Evolutionary conservation across 2,113 vertebrate species (phyloP), one percentile per base, ranked within the genome.

Genomic region (Laterallus jamaicensis): DNA sequence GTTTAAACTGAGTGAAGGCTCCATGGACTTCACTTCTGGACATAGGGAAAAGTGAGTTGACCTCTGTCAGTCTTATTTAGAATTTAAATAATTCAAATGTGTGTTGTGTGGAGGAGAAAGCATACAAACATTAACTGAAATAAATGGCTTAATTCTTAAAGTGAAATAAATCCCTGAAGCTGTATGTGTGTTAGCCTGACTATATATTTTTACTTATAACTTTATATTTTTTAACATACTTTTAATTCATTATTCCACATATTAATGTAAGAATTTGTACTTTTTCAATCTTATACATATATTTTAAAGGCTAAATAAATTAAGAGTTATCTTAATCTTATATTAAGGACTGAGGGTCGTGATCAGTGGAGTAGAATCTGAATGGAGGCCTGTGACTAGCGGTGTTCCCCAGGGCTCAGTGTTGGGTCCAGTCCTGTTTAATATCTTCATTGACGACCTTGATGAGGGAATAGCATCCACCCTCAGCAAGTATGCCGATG

Each of bases 161-260:
- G 5, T 12, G 5, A 62, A 78, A 52, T 14, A 63, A 31, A 6
- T 25, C 5, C 6, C 22, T 66, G 50, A 62, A 69, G 13, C 11
- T 26, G 7, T 8, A 10, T 8, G 0, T 11, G 4, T 0, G 0
- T 71, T 77, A 44, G 3, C 4, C 31, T 56, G 9, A 47, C 8
- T 47, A 78, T 19, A 52, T 4, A 7, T 69, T 70, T 88, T 29
- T 75, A 28, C 49, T 37, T 49, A 35, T 15, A 39, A 29, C 0
- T 14, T 78, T 35, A 22, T n/a, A 17, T 19, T 24, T 25, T 50
- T 18, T n/a, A 47, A 47, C 44, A 47, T 3, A 21, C 24, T 78
- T 67, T 29, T 2, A 28, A 14, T 42, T 63, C 10, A 18, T 76
- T 83, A 32, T 37, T 90, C 4, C 37, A 31, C 2, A 28, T 84